Conservation (phyloP, 2,113 vertebrate species). For the Malurus melanocephalus region DNA sequence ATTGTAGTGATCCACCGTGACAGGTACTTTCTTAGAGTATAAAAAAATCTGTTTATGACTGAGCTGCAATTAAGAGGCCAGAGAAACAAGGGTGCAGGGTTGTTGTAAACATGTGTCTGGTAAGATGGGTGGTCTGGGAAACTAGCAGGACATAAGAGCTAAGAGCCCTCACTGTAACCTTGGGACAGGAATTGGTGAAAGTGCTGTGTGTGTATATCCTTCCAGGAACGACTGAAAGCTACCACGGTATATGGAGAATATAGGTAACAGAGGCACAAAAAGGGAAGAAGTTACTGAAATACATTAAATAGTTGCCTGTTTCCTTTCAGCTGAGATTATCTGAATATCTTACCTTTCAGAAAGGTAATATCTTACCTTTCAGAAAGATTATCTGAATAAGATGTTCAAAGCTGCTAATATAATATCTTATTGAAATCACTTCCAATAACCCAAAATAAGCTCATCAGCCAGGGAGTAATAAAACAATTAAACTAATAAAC, state of each 20-base stretch:
- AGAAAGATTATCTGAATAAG: not conserved
- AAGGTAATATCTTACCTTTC: no score
- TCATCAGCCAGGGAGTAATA: conserved; percentile 22
- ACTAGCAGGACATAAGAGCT: not conserved
- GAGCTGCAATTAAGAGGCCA: not conserved
- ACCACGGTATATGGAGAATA: not conserved
- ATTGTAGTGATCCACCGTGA: not conserved
- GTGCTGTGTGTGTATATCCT: not conserved
- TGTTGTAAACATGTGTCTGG: not conserved
- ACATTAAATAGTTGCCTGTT: not conserved
- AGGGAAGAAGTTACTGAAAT: not conserved
- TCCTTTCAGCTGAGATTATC: not conserved
- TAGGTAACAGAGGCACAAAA: not conserved
- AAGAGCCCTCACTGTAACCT: not conserved
- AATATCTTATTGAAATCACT: conserved; percentile 15
- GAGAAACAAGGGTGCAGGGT: not conserved
- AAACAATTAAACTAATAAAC: conserved; percentile 47
- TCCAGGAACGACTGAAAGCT: not conserved
- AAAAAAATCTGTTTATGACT: not conserved
- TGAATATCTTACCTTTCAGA: no score
- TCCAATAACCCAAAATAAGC: conserved; percentile 29
- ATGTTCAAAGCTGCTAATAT: conserved; percentile 13
- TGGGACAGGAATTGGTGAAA: not conserved
- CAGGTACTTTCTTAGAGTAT: not conserved
- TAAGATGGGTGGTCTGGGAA: not conserved